Percentiles rank a stretch among this genome's conserved stretches.
Evolutionary conservation across 2,113 vertebrate genomes (phyloP).

Genomic region (Pipra filicauda): DNA sequence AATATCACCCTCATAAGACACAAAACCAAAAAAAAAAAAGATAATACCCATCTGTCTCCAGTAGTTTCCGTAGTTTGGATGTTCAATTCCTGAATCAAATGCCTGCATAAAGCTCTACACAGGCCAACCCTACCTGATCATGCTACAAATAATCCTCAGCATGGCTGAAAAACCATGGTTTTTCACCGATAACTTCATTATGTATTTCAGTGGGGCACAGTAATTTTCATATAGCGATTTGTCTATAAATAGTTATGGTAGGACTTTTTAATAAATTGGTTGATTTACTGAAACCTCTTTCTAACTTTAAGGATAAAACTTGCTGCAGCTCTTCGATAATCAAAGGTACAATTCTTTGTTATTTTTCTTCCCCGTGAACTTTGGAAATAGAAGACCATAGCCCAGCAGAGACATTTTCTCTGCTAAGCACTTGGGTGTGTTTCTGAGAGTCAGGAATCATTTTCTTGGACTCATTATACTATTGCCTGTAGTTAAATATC

Average conservation of each 20-base stretch:
- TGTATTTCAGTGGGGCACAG: background rate
- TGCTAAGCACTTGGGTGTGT: background rate
- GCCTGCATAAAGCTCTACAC: background rate
- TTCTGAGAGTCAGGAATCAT: background rate
- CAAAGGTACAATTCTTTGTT: background rate
- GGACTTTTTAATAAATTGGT: background rate
- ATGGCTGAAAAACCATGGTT: background rate
- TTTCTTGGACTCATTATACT: background rate
- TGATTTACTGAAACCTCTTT: background rate
- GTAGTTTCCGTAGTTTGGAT: background rate
- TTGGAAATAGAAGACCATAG: background rate
- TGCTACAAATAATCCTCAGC: background rate
- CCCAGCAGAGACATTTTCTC: background rate
- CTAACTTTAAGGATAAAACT: background rate
- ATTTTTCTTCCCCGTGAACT: background rate
- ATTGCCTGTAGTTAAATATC: background rate
- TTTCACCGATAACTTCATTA: background rate
- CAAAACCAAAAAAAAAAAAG: too few species aligned
- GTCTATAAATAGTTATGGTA: background rate
- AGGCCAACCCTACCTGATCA: background rate
- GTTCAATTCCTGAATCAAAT: constrained; percentile 6
- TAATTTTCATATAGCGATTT: constrained; percentile 1
- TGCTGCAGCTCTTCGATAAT: background rate
- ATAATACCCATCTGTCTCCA: background rate
- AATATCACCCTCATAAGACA: background rate